A percentile compares a stretch with the other conserved stretches of the same genome.
phyloP scores from a whole-genome alignment of 1,140 invertebrate species.

The Hydropsyche tenuis region DNA sequence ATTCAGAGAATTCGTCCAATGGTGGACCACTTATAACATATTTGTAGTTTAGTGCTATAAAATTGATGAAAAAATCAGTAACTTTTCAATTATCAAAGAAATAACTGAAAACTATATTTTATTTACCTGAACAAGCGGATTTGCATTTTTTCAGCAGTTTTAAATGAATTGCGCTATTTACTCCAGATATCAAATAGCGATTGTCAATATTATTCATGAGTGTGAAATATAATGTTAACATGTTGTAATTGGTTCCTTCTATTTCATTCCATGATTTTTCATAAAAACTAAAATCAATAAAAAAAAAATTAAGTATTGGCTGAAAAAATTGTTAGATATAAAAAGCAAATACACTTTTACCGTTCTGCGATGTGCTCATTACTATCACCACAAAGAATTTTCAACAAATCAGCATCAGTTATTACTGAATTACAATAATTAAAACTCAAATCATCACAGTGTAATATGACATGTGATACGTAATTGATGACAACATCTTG shows the following conservation, averaged over 20 bases:
- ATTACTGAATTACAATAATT: constrained; percentile 33
- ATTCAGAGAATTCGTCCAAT: constrained; percentile 33
- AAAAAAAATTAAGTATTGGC: background rate
- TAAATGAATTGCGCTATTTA: constrained; percentile 46
- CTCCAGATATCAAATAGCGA: constrained; percentile 31
- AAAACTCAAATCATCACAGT: constrained; percentile 30
- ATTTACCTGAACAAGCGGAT: constrained; percentile 46
- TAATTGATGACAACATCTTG: constrained; percentile 43
- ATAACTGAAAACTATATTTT: background rate
- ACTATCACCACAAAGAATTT: background rate
- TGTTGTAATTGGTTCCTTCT: constrained; percentile 43
- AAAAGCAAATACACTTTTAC: background rate
- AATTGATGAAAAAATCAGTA: background rate
- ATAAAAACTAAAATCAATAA: constrained; percentile 40
- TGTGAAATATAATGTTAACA: constrained; percentile 45
- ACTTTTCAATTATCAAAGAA: background rate
- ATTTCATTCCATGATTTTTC: constrained; percentile 38
- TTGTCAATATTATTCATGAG: constrained; percentile 35
- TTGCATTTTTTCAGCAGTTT: constrained; percentile 48
- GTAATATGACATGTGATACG: constrained; percentile 37
- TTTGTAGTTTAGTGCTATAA: constrained; percentile 47
- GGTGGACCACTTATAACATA: constrained; percentile 34
- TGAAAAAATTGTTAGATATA: too few relatives aligned
- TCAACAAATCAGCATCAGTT: constrained; percentile 26
- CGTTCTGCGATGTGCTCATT: constrained; percentile 27